Evolutionary conservation across 2,888 invertebrate species (phyloP).

Genomic region (Caenorhabditis sp.): DNA sequence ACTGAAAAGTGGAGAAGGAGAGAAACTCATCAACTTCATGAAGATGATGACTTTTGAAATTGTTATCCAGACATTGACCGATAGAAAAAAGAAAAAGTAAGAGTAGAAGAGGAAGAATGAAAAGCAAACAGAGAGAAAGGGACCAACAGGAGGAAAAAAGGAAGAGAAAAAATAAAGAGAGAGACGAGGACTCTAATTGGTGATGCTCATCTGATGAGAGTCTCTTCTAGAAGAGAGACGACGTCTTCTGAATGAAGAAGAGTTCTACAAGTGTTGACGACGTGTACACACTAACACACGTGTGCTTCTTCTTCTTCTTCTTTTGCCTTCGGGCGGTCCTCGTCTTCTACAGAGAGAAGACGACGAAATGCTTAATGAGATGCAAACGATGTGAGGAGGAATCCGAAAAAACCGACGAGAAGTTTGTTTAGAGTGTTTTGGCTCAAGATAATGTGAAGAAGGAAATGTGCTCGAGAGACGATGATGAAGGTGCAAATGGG

Average conservation of each 20-base stretch:
- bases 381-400: constrained; percentile 57
- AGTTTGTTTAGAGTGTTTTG: constrained; percentile 49
- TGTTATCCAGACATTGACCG: background rate
- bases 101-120: constrained; percentile 35
- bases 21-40: background rate
- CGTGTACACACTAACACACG: constrained; percentile 46
- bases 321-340: constrained; percentile 55
- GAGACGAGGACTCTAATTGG: constrained; percentile 49
- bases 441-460: constrained; percentile 24
- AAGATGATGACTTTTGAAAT: constrained; percentile 7
- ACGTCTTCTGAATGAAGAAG: constrained; percentile 53
- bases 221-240: constrained; percentile 31
- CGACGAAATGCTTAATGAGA: constrained; percentile 58
- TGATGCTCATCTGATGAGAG: constrained; percentile 54
- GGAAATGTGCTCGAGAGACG: constrained; percentile 15
- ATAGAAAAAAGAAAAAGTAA: constrained; percentile 21
- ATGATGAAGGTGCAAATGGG: constrained; percentile 1
- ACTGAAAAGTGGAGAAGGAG: background rate
- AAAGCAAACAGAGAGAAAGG: constrained; percentile 45
- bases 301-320: constrained; percentile 27
- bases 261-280: constrained; percentile 60
- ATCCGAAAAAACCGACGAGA: constrained; percentile 29
- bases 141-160: constrained; percentile 29
- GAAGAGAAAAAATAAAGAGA: constrained; percentile 21
- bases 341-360: constrained; percentile 32